Conservation (phyloP, 2,888 invertebrate species). For the Carcina quercana region DNA sequence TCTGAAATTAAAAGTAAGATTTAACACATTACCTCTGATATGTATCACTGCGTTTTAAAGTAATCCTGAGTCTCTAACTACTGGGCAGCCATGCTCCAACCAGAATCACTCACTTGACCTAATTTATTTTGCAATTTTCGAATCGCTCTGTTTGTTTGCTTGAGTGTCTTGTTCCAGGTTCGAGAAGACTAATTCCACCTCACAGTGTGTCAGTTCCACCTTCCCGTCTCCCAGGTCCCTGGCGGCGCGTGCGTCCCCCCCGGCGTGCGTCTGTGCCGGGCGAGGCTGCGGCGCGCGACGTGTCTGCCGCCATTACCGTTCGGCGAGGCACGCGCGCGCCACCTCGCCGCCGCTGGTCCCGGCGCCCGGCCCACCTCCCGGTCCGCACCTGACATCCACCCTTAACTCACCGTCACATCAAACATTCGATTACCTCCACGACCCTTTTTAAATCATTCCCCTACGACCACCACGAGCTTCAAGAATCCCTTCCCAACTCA, state of each 20-base stretch:
- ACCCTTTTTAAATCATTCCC: not conserved
- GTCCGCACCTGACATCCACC: not conserved
- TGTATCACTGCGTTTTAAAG: no score
- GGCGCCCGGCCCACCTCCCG: slow-evolving; percentile 1
- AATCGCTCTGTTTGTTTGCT: no score
- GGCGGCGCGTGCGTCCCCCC: slow-evolving; percentile 19
- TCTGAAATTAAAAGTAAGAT: no score
- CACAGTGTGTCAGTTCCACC: no score
- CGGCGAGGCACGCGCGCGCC: slow-evolving; percentile 40
- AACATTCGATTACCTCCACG: not conserved
- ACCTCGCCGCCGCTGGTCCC: slow-evolving; percentile 8
- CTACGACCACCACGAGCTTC: not conserved
- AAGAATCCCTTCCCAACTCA: not conserved
- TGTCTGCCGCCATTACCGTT: slow-evolving; percentile 42
- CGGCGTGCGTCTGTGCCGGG: no score
- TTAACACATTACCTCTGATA: no score
- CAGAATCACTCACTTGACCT: no score
- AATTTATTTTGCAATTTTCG: no score
- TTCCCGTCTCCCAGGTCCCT: slow-evolving; percentile 8
- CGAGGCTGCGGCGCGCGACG: slow-evolving; percentile 27
- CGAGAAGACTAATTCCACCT: no score
- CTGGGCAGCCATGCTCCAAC: no score
- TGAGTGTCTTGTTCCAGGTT: no score
- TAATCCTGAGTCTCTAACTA: no score
- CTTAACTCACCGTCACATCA: slow-evolving; percentile 1